Evolutionary conservation across 2,113 vertebrate genomes (phyloP).

Genomic region (Limnothrissa miodon): DNA sequence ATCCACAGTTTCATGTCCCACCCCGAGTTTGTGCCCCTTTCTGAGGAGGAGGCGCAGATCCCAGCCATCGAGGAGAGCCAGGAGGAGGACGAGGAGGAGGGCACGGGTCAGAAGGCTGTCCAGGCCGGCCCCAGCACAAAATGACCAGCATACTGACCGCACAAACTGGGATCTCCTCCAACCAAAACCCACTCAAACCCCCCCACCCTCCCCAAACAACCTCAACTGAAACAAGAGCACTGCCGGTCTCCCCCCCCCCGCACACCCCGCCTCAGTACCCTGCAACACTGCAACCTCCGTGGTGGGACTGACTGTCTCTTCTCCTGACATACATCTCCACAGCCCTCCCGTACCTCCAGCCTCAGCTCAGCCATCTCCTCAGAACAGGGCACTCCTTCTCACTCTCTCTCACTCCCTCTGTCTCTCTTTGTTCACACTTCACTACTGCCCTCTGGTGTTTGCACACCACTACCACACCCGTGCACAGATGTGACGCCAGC

Average conservation of each 20-base stretch:
- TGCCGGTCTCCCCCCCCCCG: conserved; percentile 7
- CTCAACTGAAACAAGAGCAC: conserved; percentile 10
- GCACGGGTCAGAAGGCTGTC: conserved; percentile 44
- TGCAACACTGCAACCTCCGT: not conserved
- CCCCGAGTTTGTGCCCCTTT: conserved; percentile 84
- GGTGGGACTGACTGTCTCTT: not conserved
- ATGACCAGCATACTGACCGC: not conserved
- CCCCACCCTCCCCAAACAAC: not conserved
- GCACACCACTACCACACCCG: conserved; percentile 29
- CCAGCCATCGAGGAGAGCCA: conserved; percentile 73
- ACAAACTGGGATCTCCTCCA: conserved; percentile 65
- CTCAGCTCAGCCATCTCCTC: not conserved
- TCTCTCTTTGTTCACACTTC: conserved; percentile 4
- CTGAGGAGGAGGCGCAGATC: conserved; percentile 80
- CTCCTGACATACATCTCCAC: not conserved
- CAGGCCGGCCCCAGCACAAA: conserved; percentile 68
- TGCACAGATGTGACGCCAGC: not conserved
- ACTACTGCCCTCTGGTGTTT: conserved; percentile 35
- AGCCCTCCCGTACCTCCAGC: not conserved
- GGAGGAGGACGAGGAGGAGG: conserved; percentile 67
- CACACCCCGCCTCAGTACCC: not conserved
- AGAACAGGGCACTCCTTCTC: conserved; percentile 2
- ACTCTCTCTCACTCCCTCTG: not conserved
- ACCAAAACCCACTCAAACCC: conserved; percentile 62
- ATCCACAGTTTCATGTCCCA: conserved; percentile 98